phyloP scores from a whole-genome alignment of 2,888 invertebrate species.

The Zaprionus obscuricornis region DNA sequence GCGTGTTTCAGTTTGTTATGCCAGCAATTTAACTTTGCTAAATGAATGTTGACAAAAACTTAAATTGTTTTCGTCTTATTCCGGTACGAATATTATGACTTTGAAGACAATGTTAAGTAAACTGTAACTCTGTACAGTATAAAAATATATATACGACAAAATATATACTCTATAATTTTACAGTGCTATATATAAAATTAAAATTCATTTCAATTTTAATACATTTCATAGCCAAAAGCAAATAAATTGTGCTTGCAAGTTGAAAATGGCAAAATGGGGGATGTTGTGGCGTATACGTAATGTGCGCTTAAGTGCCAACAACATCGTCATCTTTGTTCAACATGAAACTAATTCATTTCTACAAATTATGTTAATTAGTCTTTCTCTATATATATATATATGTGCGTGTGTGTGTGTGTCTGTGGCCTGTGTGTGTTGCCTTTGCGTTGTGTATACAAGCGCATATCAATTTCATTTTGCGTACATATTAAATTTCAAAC shows the following conservation, averaged over 20 bases:
- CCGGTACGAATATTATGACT: constrained; percentile 14
- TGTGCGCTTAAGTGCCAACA: neutral
- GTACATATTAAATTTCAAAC: constrained; percentile 16
- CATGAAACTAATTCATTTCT: constrained; percentile 27
- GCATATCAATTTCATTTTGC: constrained; percentile 31
- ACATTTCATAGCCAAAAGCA: too few relatives aligned
- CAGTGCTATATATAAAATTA: too few relatives aligned
- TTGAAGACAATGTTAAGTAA: constrained; percentile 19
- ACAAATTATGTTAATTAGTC: constrained; percentile 20
- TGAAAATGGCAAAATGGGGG: too few relatives aligned
- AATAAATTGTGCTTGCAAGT: too few relatives aligned
- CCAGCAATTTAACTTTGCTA: constrained; percentile 33
- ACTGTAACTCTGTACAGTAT: neutral
- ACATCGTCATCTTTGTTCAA: neutral
- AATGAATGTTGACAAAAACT: constrained; percentile 26
- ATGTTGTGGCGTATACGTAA: constrained; percentile 23
- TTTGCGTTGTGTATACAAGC: constrained; percentile 5
- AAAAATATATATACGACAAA: too few relatives aligned
- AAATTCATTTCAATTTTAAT: too few relatives aligned
- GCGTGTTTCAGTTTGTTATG: constrained; percentile 24
- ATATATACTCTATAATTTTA: too few relatives aligned
- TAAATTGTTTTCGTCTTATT: constrained; percentile 7
- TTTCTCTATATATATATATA: too few relatives aligned
- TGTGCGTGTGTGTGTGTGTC: too few relatives aligned
- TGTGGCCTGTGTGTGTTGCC: too few relatives aligned